Evolutionary conservation across 2,888 invertebrate genomes (phyloP).

Genomic region (Dichetophora obliterata): DNA sequence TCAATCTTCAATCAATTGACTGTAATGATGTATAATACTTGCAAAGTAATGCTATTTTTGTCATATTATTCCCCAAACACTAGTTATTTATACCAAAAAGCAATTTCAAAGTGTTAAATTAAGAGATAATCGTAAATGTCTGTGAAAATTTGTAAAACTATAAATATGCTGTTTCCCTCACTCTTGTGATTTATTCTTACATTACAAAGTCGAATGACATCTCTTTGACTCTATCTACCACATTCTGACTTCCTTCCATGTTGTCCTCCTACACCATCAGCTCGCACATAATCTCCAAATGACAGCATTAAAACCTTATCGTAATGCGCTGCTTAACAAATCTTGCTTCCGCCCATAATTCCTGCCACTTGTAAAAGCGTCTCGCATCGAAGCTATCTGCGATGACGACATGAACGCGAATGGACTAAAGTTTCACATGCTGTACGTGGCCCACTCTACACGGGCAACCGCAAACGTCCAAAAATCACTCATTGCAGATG

Average conservation of each 20-base stretch:
- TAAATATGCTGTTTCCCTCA: too few relatives aligned
- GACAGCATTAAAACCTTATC: conserved; percentile 22
- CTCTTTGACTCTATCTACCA: background rate
- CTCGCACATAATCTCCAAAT: conserved; percentile 14
- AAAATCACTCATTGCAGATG: background rate
- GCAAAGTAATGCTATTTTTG: too few relatives aligned
- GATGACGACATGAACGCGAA: background rate
- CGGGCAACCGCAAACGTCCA: conserved; percentile 16
- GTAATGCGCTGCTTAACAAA: conserved; percentile 32
- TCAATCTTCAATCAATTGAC: too few relatives aligned
- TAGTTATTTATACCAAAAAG: too few relatives aligned
- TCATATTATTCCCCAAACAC: too few relatives aligned
- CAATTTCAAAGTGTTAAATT: too few relatives aligned
- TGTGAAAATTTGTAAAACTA: too few relatives aligned
- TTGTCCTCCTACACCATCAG: too few relatives aligned
- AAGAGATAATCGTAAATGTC: too few relatives aligned
- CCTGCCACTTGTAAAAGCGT: background rate
- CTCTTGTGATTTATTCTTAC: too few relatives aligned
- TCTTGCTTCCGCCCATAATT: conserved; percentile 20
- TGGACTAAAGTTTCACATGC: background rate
- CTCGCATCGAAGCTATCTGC: background rate
- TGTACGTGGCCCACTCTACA: background rate
- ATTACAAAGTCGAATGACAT: too few relatives aligned
- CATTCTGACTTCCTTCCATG: background rate
- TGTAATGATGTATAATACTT: too few relatives aligned